These are phyloP conservation scores for Pteronotus mesoamericanus DNA, from an alignment of 2,797 vertebrate genomes.

Conservation along the genomic window DNA sequence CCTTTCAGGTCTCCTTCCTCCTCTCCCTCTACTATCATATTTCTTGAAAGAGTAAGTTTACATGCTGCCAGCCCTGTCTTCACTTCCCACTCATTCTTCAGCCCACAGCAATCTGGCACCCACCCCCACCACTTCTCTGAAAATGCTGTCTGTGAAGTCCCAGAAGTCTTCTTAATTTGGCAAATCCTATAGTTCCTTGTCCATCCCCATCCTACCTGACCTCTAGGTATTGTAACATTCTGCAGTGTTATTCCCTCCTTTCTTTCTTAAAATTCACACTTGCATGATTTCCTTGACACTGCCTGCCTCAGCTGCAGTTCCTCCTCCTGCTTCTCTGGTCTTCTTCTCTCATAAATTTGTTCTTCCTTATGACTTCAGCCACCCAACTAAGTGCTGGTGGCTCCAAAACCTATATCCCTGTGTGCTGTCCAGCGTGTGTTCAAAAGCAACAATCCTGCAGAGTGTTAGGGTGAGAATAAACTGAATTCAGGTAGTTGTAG, in stretches of 20 bases:
- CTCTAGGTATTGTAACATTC: background rate
- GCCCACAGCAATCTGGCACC: constrained; percentile 29
- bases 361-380: background rate
- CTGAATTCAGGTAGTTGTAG: background rate
- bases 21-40: background rate
- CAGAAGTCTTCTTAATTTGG: background rate
- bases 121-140: constrained; percentile 7
- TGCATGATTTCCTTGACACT: background rate
- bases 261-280: background rate
- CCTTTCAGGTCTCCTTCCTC: background rate
- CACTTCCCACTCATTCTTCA: constrained; percentile 19
- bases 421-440: background rate
- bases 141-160: background rate
- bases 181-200: background rate
- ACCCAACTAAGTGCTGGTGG: background rate
- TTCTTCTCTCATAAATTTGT: background rate
- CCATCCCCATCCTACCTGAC: background rate
- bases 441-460: background rate
- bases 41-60: constrained; percentile 55
- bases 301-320: background rate
- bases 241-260: background rate
- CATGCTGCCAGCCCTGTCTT: background rate
- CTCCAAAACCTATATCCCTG: background rate
- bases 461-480: background rate
- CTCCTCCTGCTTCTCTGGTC: background rate